phyloP scores from a whole-genome alignment of 2,797 vertebrate species.

The Myotis vivesi region DNA sequence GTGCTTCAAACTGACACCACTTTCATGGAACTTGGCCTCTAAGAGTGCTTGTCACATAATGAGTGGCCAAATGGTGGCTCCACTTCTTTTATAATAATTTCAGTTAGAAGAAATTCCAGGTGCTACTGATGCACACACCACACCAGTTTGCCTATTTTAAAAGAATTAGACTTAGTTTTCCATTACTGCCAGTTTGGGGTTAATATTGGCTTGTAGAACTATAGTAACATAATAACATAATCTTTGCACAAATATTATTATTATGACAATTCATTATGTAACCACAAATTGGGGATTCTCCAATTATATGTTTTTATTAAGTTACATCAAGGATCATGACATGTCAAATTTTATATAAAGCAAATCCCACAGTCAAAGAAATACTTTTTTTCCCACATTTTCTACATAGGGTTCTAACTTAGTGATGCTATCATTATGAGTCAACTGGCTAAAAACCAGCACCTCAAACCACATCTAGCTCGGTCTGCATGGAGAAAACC shows the following conservation, averaged over 20 bases:
- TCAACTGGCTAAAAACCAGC: not conserved
- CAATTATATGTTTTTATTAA: not conserved
- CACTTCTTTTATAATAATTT: not conserved
- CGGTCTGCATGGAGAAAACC: accelerated
- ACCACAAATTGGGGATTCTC: not conserved
- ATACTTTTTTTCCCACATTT: not conserved
- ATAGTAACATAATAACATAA: not conserved
- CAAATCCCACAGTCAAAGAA: not conserved
- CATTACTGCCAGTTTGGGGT: not conserved
- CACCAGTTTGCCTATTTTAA: not conserved
- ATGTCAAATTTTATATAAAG: not conserved
- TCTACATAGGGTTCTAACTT: not conserved
- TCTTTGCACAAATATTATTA: not conserved
- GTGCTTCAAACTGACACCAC: not conserved
- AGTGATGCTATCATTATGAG: not conserved
- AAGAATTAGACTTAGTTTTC: not conserved
- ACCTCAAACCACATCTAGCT: not conserved
- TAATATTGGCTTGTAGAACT: not conserved
- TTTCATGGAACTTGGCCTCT: not conserved
- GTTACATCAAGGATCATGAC: not conserved
- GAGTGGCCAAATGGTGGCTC: not conserved
- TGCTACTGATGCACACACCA: not conserved
- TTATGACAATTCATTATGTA: not conserved
- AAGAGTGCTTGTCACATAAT: not conserved
- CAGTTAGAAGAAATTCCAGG: not conserved